A percentile compares a stretch with the other conserved stretches of the same genome.
These are phyloP conservation scores for Heliopora coerulea DNA, from an alignment of 92 coral and sea anemone species.

Conservation along the genomic window DNA sequence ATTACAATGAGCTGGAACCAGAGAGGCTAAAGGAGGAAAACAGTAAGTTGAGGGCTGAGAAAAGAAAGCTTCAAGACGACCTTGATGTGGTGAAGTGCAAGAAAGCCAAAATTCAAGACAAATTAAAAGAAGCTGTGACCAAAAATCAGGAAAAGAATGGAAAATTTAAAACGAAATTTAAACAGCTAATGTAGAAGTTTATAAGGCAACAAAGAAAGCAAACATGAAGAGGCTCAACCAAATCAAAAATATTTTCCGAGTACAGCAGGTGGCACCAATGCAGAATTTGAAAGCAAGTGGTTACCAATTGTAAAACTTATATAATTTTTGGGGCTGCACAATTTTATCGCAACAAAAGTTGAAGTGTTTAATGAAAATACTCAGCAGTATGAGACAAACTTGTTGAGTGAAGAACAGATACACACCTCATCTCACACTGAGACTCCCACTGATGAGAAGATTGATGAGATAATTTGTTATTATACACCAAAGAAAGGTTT, in stretches of 20 bases:
- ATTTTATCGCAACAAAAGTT: constrained; percentile 26
- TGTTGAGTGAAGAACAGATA: constrained; percentile 32
- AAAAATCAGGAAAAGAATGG: constrained; percentile 22
- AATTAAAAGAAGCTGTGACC: constrained; percentile 33
- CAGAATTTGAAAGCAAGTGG: constrained; percentile 37
- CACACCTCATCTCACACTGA: constrained; percentile 30
- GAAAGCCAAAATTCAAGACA: constrained; percentile 39
- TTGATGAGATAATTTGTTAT: constrained; percentile 20
- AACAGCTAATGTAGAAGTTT: constrained; percentile 31
- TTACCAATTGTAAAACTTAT: constrained; percentile 15
- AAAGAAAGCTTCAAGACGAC: constrained; percentile 34
- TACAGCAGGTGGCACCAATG: constrained; percentile 34
- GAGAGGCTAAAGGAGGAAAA: constrained; percentile 11
- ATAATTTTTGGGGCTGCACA: constrained; percentile 24
- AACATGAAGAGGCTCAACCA: constrained; percentile 41
- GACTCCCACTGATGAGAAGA: constrained; percentile 40
- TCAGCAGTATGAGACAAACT: constrained; percentile 30
- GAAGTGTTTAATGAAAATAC: constrained; percentile 39
- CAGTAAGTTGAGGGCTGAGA: not conserved
- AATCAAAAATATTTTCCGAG: constrained; percentile 24
- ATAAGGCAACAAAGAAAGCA: constrained; percentile 39
- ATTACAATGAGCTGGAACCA: not conserved
- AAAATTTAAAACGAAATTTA: constrained; percentile 27
- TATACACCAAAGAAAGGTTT: constrained; percentile 44
- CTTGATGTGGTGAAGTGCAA: constrained; percentile 13